Evolutionary conservation across 2,797 vertebrate species (phyloP).

Genomic region (Buphagus erythrorhynchus): DNA sequence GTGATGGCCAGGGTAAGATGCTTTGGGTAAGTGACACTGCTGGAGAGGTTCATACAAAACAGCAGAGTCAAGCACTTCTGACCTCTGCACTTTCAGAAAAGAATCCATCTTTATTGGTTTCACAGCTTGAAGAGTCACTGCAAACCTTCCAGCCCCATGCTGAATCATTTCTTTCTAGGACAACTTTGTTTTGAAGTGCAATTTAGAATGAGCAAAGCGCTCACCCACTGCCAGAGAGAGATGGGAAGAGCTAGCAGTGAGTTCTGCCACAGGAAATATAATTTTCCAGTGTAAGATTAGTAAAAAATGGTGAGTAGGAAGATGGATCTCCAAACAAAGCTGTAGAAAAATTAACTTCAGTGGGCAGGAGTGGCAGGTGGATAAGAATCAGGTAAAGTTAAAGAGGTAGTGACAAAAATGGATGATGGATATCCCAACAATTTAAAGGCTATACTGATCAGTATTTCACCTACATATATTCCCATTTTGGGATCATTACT

Average conservation of each 20-base stretch:
- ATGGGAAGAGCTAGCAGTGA: neutral
- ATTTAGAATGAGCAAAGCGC: neutral
- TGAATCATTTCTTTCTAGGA: neutral
- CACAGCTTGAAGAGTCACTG: neutral
- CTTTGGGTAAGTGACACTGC: neutral
- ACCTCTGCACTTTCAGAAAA: neutral
- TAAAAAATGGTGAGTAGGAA: neutral
- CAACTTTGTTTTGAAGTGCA: neutral
- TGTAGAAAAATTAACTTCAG: neutral
- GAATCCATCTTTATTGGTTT: neutral
- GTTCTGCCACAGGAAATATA: neutral
- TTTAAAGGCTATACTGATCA: neutral
- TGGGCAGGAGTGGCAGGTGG: neutral
- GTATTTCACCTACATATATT: neutral
- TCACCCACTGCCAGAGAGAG: neutral
- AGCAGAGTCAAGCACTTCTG: neutral
- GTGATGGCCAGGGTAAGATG: no score
- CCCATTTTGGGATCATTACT: neutral
- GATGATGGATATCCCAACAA: neutral
- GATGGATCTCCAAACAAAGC: neutral
- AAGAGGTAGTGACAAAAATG: neutral
- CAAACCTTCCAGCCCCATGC: neutral
- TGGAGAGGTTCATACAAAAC: neutral
- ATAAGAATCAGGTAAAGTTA: neutral
- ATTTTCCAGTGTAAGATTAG: neutral